Base-by-base conservation (phyloP, 2,888 invertebrate genomes). In the Asteroscopus sphinx region DNA sequence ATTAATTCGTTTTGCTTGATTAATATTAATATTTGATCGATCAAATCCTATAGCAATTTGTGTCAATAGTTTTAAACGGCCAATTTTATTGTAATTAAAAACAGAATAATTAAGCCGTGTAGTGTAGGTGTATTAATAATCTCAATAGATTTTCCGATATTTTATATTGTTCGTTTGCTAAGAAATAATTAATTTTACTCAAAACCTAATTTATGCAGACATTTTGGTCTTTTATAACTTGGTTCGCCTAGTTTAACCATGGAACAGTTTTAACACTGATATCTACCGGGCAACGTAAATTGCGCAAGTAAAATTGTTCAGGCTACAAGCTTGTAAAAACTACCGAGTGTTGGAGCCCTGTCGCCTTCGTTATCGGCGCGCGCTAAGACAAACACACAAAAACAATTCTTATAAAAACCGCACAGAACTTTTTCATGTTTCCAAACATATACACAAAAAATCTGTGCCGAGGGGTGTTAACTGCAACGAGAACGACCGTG, bases 331-430 rank as follows among this genome's bases (percentile, higher is more conserved):
- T 52, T 42, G 30, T 36, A 49, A 49, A 54, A 66, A 57, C 51
- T 41, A 54, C 52, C 15, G 41, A 46, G 47, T 68, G 57, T 48
- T 65, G 44, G 45, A 71, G 46, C 60, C 62, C 71, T 68, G 70
- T 53, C 71, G 70, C 75, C 74, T 76, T 69, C 79, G 77, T 84
- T 88, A 91, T 87, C 87, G 84, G 80, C 86, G 80, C 85, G 86
- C 86, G 90, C 86, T 88, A 89, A 91, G 86, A 87, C 85, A 92
- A 92, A 92, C 86, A 91, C 73, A 89, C 77, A 92, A 91, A 92
- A 89, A 87, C 82, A 62, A 73, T 68, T 68, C 72, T 35, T 78
- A 88, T 80, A 91, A 91, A 91, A 91, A 91, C 90, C 82, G 74
- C 87, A 83, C 73, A 79, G 39, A 40, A 25, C 64, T 73, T 73